phyloP scores from a whole-genome alignment of 2,797 vertebrate genomes.

The Sebastes hubbsi region DNA sequence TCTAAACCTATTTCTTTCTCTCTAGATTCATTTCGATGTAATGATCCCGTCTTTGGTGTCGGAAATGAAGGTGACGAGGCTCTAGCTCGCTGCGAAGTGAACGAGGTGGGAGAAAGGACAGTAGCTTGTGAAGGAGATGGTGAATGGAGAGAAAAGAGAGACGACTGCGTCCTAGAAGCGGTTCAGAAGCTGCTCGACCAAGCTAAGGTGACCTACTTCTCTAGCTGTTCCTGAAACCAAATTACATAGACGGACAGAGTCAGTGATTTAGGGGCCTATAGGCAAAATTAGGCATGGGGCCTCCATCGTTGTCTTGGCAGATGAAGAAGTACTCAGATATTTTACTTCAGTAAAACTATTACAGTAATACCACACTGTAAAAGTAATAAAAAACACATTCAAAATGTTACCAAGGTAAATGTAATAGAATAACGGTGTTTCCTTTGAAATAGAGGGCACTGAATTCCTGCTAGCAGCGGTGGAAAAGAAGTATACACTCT shows the following conservation, averaged over 20 bases:
- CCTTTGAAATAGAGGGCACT: neutral
- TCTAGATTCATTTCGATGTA: neutral
- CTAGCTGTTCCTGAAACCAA: neutral
- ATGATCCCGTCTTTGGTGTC: neutral
- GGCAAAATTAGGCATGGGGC: neutral
- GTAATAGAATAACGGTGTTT: neutral
- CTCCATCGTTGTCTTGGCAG: neutral
- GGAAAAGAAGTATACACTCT: neutral
- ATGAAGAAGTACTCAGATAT: neutral
- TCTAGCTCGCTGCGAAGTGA: rapidly evolving
- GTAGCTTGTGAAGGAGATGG: constrained; percentile 6
- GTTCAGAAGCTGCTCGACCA: constrained; percentile 18
- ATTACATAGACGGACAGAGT: neutral
- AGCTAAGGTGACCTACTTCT: constrained; percentile 34
- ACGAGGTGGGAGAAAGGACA: neutral
- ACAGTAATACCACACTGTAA: neutral
- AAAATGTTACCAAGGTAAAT: neutral
- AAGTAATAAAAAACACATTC: neutral
- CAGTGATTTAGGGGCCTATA: neutral
- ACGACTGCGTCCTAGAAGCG: constrained; percentile 10
- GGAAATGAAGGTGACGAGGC: rapidly evolving
- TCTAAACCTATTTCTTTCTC: neutral
- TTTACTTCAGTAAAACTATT: neutral
- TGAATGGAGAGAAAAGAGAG: neutral
- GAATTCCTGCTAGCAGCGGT: neutral